A percentile compares a stretch with the other conserved stretches of the same genome.
Evolutionary conservation across 1,140 invertebrate genomes (phyloP).

Genomic region (Luehdorfia chinensis): DNA sequence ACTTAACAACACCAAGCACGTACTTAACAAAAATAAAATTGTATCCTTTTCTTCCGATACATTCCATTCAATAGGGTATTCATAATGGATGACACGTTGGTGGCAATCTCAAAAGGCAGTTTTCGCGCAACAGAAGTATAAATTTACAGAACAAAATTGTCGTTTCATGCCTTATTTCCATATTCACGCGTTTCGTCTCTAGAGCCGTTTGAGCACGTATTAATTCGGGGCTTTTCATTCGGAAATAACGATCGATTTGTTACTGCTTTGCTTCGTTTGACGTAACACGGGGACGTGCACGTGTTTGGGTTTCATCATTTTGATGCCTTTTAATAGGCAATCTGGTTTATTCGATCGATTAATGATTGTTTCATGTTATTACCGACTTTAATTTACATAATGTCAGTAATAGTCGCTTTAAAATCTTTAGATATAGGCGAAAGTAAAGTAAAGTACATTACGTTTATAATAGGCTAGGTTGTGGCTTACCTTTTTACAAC

Average conservation of each 20-base stretch:
- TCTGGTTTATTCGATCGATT: too few species aligned
- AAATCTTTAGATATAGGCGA: too few species aligned
- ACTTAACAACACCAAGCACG: too few species aligned
- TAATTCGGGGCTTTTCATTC: constrained; percentile 13
- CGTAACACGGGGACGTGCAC: neutral
- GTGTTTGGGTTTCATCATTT: neutral
- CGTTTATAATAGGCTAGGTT: too few species aligned
- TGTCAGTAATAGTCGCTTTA: too few species aligned
- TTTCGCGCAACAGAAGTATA: constrained; percentile 14
- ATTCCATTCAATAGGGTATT: constrained; percentile 6
- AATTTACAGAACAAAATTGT: constrained; percentile 14
- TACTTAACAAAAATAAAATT: neutral
- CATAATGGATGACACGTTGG: constrained; percentile 12
- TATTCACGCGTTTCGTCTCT: constrained; percentile 9
- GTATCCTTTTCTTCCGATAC: neutral
- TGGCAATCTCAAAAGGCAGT: constrained; percentile 12
- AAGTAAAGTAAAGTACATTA: too few species aligned
- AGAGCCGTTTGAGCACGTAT: constrained; percentile 7
- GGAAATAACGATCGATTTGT: constrained; percentile 13
- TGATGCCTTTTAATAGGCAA: neutral
- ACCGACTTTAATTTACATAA: too few species aligned
- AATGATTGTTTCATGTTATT: too few species aligned
- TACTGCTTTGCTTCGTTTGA: neutral
- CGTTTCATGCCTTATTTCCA: constrained; percentile 14
- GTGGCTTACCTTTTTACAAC: too few species aligned